Evolutionary conservation across 2,888 invertebrate species (phyloP), one percentile per base, ranked within the genome.

Genomic region (Toxonevra muliebris): DNA sequence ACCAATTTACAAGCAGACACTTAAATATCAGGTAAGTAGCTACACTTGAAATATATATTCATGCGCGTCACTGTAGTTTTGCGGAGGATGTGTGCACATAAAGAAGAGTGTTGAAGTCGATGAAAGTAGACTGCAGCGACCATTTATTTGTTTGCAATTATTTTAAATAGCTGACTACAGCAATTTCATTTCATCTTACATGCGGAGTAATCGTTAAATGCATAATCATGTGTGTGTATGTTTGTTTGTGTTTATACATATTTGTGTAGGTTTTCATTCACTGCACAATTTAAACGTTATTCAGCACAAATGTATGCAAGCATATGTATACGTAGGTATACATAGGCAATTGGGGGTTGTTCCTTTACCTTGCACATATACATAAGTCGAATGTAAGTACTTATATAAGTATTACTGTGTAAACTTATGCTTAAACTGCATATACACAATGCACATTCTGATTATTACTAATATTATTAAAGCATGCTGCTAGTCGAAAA

Each of bases 1-100:
- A 81, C 96, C 96, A 7, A 90, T 93, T 78, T 97, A 92, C 86
- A 90, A 93, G 68, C 95, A 96, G 85, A 95, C 93, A 45, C 89
- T 97, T 74, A 93, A 93, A 80, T 97, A 97, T 86, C 91, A 91
- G 87, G 89, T 86, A 77, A 78, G 75, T 61, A 62, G 10, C 5
- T 48, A 20, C n/a, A n/a, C n/a, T 2, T 7, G 30, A 30, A 30
- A 30, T n/a, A 30, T 7, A 30, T 30, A 30, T 30, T 30, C 30
- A 30, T 30, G 30, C 45, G 60, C 13, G 48, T 60, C 17, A 1
- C 7, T 50, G 10, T 20, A 1, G 11, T 7, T 7, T 30, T 30
- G 3, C 30, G 30, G 30, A 7, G 3, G 19, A 13, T 60, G 48
- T 48, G n/a, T 19, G 45, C 19, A 20, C 52, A 11, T 50, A 40